Evolutionary conservation across 1,140 invertebrate species (phyloP).

Genomic region (Apis laboriosa): DNA sequence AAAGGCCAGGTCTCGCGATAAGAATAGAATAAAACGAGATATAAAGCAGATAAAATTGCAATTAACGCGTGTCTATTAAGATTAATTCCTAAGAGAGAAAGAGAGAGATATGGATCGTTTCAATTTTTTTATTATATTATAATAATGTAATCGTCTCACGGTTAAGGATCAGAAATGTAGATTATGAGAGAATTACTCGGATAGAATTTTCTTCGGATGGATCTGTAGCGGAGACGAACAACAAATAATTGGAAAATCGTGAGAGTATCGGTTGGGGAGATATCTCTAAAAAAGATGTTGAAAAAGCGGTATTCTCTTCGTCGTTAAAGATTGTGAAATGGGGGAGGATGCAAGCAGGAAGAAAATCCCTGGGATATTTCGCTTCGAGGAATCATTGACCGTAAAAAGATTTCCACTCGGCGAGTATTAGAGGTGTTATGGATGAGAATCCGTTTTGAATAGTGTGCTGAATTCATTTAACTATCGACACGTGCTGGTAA

Average conservation of each 20-base stretch:
- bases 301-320: neutral
- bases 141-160: no score
- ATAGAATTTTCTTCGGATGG: no score
- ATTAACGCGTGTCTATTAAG: no score
- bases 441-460: neutral
- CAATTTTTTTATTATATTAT: no score
- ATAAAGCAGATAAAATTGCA: no score
- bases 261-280: neutral
- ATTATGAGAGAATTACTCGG: no score
- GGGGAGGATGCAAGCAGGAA: neutral
- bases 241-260: neutral
- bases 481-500: neutral
- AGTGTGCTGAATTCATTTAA: neutral
- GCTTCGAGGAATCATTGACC: neutral
- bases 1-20: neutral
- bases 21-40: no score
- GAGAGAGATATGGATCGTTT: no score
- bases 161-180: no score
- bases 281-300: neutral
- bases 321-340: neutral
- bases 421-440: neutral
- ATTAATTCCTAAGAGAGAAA: no score
- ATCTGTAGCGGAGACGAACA: no score
- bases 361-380: conserved; percentile 23
- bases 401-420: conserved; percentile 27